Base-by-base conservation (phyloP, 2,888 invertebrate genomes). In the Micoletzkya japonica region DNA sequence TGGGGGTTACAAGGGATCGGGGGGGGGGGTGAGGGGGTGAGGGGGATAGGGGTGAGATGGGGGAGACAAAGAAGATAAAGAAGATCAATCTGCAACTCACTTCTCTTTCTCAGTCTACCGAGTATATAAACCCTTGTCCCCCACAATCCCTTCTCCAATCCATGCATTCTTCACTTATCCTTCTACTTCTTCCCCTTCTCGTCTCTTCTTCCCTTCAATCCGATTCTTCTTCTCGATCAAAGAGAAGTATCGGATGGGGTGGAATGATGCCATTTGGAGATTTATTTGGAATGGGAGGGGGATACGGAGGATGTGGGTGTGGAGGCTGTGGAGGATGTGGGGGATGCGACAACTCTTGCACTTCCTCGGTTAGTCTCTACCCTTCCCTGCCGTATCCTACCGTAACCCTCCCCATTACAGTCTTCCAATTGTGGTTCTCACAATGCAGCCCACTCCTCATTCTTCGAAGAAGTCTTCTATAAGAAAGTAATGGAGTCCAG, bases 381-480 rank as follows among this genome's bases (percentile, higher is more conserved):
- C 7, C 17, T 10, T 39, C 17, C 39, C 39, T 7, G 7, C 39
- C 39, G 7, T 39, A 7, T 39, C 7, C 39, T 7, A 39, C 39
- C 10, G 17, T 17, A 7, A 10, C 17, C 39, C 6, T 32, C 17
- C 32, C n/a, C 14, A 32, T 1, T 36, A 36, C 57, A 58, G 57
- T 58, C 28, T 20, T 20, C 10, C 36, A 60, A 60, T 28, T 60
- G 39, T 26, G 26, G 44, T 44, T 60, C 60, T 2, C 30, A 60
- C 36, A n/a, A 59, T 24, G 37, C 60, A 28, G 32, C 39, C 26
- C 26, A 37, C 20, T 30, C 14, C 28, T 37, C 39, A 28, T 60
- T 60, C 60, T 4, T 60, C 44, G 60, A 60, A 28, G 60, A 60
- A 60, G 60, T 60, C 14, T 60, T 60, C 44, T 60, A 60, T 26